Conservation (phyloP, 2,113 vertebrate species). For the Odocoileus virginianus region DNA sequence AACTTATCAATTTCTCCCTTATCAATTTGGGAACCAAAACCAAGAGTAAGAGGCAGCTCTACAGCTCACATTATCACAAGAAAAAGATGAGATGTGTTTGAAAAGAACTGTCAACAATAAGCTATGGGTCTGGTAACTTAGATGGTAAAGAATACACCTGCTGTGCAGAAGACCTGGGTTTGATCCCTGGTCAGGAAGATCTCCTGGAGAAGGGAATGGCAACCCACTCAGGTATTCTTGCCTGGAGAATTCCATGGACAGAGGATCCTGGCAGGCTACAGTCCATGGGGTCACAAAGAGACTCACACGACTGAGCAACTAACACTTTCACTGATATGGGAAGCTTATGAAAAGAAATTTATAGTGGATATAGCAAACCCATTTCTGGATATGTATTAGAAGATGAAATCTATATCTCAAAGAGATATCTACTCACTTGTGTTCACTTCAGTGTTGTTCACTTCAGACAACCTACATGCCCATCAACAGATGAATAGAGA, state of each 20-base stretch:
- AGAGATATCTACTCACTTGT: neutral
- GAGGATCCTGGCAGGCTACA: neutral
- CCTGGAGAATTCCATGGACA: neutral
- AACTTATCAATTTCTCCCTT: neutral
- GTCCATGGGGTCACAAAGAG: neutral
- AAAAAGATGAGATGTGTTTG: neutral
- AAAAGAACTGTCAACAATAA: neutral
- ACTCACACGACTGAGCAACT: neutral
- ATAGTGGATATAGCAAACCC: neutral
- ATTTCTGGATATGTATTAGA: neutral
- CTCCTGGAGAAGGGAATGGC: neutral
- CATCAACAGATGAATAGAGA: neutral
- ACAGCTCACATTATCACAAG: neutral
- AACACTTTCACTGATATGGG: neutral
- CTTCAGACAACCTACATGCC: neutral
- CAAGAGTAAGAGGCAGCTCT: neutral
- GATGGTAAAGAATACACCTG: neutral
- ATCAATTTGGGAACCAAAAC: neutral
- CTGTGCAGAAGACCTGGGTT: neutral
- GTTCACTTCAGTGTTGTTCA: neutral
- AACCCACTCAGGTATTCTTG: neutral
- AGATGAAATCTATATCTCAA: neutral
- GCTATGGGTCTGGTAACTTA: neutral
- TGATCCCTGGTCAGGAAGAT: neutral
- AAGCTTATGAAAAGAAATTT: neutral